These are phyloP conservation scores for Metallyticus violacea DNA, from an alignment of 2,888 invertebrate genomes.

Conservation along the genomic window DNA sequence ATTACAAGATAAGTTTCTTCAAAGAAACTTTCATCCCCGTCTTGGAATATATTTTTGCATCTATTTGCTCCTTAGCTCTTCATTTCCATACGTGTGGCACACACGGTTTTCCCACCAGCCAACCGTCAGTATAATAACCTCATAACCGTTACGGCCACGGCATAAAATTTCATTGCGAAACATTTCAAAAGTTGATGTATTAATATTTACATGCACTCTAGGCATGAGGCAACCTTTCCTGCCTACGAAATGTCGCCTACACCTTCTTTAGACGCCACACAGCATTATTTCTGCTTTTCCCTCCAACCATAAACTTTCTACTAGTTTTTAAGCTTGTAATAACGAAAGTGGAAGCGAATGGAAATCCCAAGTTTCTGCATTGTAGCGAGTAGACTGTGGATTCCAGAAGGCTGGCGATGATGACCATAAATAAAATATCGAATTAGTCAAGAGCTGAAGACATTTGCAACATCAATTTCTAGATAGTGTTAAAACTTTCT, in stretches of 20 bases:
- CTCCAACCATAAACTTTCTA: neutral
- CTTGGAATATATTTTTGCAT: neutral
- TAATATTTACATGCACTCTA: conserved; percentile 15
- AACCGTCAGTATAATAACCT: neutral
- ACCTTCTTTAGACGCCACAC: neutral
- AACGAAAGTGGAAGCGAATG: neutral
- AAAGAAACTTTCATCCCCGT: neutral
- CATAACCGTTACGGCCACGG: conserved; percentile 8
- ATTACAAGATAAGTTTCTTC: conserved; percentile 7
- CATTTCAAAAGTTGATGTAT: conserved; percentile 13
- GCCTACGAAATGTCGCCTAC: neutral
- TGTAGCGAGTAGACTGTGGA: too few species aligned
- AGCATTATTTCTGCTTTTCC: neutral
- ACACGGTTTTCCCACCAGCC: neutral
- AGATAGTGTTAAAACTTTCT: too few species aligned
- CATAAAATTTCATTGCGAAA: conserved; percentile 19
- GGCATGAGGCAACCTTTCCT: neutral
- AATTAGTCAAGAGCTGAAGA: too few species aligned
- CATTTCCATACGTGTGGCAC: neutral
- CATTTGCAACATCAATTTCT: too few species aligned
- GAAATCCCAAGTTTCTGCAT: too few species aligned
- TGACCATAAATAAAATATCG: too few species aligned
- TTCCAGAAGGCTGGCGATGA: too few species aligned
- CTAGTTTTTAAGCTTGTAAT: neutral
- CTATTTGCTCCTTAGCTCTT: neutral